Evolutionary conservation across 2,797 vertebrate species (phyloP).

Genomic region (Galagoides demidoff): DNA sequence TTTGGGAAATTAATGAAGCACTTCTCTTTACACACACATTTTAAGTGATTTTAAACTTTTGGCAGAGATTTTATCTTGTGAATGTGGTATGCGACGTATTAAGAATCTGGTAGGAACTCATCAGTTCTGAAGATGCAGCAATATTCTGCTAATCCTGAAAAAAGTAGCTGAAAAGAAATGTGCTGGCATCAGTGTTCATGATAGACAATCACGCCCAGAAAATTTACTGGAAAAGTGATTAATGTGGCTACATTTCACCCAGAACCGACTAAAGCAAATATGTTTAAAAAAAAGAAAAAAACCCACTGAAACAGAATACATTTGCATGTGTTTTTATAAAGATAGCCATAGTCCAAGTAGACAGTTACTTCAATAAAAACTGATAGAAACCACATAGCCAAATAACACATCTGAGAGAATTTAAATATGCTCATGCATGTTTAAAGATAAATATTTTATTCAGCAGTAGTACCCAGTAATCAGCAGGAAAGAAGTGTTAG

Average conservation of each 20-base stretch:
- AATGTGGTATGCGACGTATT: not conserved
- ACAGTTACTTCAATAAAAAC: not conserved
- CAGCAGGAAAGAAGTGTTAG: not conserved
- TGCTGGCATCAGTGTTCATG: not conserved
- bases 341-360: not conserved
- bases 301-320: not conserved
- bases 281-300: not conserved
- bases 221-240: constrained; percentile 8
- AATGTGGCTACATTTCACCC: not conserved
- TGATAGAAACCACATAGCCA: not conserved
- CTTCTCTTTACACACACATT: not conserved
- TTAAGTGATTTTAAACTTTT: constrained; percentile 22
- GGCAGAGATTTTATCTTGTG: not conserved
- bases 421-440: not conserved
- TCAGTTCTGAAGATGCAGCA: not conserved
- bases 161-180: constrained; percentile 4
- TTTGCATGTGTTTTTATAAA: not conserved
- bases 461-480: not conserved
- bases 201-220: constrained; percentile 31
- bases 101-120: not conserved
- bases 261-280: not conserved
- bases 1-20: not conserved
- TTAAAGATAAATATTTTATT: constrained; percentile 46
- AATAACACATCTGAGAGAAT: not conserved
- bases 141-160: not conserved